Evolutionary conservation across 2,888 invertebrate genomes (phyloP).

Genomic region (Cataglyphis cursor): DNA sequence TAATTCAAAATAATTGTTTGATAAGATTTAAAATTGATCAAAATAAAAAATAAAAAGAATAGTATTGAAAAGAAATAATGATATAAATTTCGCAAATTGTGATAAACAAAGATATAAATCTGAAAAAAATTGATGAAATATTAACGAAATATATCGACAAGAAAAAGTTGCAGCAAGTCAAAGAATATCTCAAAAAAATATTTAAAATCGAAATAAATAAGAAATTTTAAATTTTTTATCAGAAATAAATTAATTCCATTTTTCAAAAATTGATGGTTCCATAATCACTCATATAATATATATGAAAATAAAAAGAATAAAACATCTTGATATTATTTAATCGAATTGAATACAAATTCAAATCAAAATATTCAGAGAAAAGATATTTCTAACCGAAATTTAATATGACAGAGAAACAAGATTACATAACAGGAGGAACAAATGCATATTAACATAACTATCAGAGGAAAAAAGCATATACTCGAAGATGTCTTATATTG

Average conservation of each 20-base stretch:
- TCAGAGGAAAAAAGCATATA: background rate
- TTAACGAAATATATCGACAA: background rate
- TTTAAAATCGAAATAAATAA: background rate
- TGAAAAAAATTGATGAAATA: constrained; percentile 18
- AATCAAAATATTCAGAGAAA: constrained; percentile 1
- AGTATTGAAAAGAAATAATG: background rate
- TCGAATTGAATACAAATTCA: background rate
- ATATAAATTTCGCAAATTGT: constrained; percentile 21
- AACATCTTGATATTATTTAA: constrained; percentile 17
- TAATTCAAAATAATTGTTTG: constrained; percentile 9
- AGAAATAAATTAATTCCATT: constrained; percentile 1
- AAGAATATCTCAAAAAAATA: background rate
- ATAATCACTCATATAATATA: constrained; percentile 4
- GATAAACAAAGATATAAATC: background rate
- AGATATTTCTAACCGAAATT: background rate
- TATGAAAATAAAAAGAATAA: constrained; percentile 8
- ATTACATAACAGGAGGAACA: background rate
- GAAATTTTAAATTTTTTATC: constrained; percentile 10
- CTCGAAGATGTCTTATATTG: background rate
- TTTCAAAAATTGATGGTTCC: background rate
- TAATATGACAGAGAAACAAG: background rate
- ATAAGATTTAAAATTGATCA: constrained; percentile 3
- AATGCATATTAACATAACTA: constrained; percentile 9
- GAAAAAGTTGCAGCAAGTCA: background rate
- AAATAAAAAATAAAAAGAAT: background rate